phyloP scores from a whole-genome alignment of 2,113 vertebrate species.

The Arothron firmamentum region DNA sequence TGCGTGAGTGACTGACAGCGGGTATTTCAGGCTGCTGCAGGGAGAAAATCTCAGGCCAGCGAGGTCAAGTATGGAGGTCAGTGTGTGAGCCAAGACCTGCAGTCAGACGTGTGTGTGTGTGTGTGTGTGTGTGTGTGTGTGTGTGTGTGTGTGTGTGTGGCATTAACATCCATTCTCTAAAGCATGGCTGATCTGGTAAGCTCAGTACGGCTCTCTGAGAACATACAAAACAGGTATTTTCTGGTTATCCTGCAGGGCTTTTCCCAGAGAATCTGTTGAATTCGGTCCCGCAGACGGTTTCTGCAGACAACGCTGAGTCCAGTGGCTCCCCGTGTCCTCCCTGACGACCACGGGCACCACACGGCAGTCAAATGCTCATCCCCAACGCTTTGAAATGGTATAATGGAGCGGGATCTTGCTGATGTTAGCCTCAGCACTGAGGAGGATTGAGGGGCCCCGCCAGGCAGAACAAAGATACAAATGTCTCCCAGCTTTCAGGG shows the following conservation, averaged over 20 bases:
- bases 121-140: no score
- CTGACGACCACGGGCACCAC: conserved; percentile 3
- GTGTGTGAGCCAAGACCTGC: conserved; percentile 35
- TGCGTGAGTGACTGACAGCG: not conserved
- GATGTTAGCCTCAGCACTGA: conserved; percentile 37
- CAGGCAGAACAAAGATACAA: conserved; percentile 63
- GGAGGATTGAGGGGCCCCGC: conserved; percentile 45
- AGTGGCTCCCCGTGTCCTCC: not conserved
- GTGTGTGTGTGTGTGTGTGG: no score
- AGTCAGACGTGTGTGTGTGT: no score
- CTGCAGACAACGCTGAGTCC: not conserved
- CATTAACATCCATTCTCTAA: no score
- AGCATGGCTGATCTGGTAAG: conserved; percentile 1
- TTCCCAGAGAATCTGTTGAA: not conserved
- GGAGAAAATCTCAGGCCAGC: conserved; percentile 16
- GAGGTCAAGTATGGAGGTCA: conserved; percentile 46
- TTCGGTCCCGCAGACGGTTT: not conserved
- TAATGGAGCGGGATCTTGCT: conserved; percentile 34
- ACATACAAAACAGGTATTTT: not conserved
- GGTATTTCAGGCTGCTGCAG: conserved; percentile 8
- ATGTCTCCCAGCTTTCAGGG: conserved; percentile 52
- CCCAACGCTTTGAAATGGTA: conserved; percentile 39
- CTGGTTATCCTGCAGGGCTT: conserved; percentile 1
- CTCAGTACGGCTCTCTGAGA: not conserved
- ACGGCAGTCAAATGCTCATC: conserved; percentile 38